Evolutionary conservation across 1,140 invertebrate genomes (phyloP).

Genomic region (Eriocheir sinensis): DNA sequence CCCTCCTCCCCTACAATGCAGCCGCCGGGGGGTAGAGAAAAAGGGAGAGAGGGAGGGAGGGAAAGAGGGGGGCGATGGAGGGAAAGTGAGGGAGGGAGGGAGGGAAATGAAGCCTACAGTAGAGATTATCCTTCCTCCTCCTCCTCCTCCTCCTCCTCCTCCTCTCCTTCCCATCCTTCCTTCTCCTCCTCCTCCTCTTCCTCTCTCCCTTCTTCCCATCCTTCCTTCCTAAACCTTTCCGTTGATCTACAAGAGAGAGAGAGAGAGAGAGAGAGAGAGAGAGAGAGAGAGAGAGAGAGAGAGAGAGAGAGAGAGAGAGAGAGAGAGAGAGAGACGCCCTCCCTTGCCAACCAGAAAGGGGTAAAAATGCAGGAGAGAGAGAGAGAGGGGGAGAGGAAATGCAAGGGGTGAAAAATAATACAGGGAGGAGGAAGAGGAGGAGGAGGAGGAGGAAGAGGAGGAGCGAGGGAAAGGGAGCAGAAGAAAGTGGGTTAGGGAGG

Average conservation of each 20-base stretch:
- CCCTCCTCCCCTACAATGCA: constrained; percentile 8
- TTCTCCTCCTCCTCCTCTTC: neutral
- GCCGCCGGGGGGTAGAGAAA: neutral
- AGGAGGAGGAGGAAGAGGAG: neutral
- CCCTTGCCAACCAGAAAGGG: neutral
- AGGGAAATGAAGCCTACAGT: neutral
- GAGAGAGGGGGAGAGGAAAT: neutral
- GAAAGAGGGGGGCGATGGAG: neutral
- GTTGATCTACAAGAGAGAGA: too few species aligned
- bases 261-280: neutral
- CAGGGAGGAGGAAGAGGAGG: neutral
- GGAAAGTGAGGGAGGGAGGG: neutral
- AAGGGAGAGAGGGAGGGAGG: neutral
- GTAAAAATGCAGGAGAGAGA: neutral
- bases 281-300: neutral
- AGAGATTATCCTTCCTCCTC: neutral
- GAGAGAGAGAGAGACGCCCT: neutral
- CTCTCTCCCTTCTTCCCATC: neutral
- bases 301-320: neutral
- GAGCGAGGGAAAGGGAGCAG: neutral
- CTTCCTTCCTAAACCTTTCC: neutral
- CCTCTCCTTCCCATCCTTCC: neutral
- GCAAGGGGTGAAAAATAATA: neutral
- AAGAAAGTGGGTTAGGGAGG: neutral
- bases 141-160: neutral